These are phyloP conservation scores for Anarhynchus alexandrinus DNA, from an alignment of 2,113 vertebrate species.

Conservation along the genomic window DNA sequence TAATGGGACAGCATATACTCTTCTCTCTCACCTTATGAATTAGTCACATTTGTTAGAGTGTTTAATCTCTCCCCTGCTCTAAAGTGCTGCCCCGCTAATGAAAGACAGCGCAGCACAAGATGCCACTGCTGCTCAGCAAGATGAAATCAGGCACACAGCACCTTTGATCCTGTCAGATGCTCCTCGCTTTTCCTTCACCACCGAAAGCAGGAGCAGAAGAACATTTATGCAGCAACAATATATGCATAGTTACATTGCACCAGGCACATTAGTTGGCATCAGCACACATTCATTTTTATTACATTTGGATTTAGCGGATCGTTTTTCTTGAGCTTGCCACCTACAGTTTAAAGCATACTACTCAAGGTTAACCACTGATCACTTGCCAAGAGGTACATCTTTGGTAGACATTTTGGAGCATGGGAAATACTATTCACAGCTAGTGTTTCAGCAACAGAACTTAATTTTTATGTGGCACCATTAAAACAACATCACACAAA, in stretches of 20 bases:
- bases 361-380: background rate
- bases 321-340: background rate
- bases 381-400: background rate
- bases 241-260: background rate
- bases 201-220: background rate
- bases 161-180: background rate
- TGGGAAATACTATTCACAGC: background rate
- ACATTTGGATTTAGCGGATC: background rate
- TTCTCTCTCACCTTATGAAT: background rate
- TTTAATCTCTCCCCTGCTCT: background rate
- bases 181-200: background rate
- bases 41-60: background rate
- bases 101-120: background rate
- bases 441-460: background rate
- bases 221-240: background rate
- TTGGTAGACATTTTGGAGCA: no score
- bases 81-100: background rate
- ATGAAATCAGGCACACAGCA: background rate
- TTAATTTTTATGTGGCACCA: background rate
- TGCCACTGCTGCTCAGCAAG: background rate
- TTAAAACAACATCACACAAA: background rate
- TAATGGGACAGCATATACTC: background rate
- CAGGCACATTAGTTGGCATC: background rate
- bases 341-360: background rate
- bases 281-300: background rate